A percentile compares a stretch with the other conserved stretches of the same genome.
Conservation (phyloP, 2,113 vertebrate species). For the Irena cyanogastra region DNA sequence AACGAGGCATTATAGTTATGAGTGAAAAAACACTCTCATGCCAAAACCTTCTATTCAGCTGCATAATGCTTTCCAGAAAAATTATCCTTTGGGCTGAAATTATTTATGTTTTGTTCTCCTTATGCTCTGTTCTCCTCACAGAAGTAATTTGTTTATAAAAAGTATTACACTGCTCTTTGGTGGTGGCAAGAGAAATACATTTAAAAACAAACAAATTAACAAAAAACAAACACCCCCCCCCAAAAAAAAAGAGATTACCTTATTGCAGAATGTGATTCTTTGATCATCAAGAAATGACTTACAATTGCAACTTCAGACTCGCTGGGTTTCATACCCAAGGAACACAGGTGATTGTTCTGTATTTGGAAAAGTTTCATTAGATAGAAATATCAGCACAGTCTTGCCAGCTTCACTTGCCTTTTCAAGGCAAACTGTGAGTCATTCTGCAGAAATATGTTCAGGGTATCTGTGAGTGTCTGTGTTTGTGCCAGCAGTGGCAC, state of each 20-base stretch:
- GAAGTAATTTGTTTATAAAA: background rate
- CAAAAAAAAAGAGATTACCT: background rate
- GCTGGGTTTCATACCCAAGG: background rate
- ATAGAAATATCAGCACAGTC: background rate
- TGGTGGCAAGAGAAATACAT: background rate
- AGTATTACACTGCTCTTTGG: background rate
- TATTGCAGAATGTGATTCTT: background rate
- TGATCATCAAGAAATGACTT: background rate
- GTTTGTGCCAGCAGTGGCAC: background rate
- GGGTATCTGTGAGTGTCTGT: background rate
- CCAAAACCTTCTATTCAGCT: background rate
- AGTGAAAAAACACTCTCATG: constrained; percentile 43
- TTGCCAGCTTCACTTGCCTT: background rate
- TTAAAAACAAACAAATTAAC: background rate
- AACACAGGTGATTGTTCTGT: background rate
- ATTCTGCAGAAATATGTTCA: background rate
- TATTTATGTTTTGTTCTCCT: constrained; percentile 24
- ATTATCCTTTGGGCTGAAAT: constrained; percentile 15
- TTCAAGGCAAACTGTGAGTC: background rate
- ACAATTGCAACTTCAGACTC: background rate
- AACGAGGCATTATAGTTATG: background rate
- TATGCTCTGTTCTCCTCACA: background rate
- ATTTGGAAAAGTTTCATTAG: background rate
- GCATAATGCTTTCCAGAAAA: background rate
- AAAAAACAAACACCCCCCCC: no score